Base-by-base conservation (phyloP, 37 sponge, comb jelly and placozoan genomes). In the Chondrosia reniformis region DNA sequence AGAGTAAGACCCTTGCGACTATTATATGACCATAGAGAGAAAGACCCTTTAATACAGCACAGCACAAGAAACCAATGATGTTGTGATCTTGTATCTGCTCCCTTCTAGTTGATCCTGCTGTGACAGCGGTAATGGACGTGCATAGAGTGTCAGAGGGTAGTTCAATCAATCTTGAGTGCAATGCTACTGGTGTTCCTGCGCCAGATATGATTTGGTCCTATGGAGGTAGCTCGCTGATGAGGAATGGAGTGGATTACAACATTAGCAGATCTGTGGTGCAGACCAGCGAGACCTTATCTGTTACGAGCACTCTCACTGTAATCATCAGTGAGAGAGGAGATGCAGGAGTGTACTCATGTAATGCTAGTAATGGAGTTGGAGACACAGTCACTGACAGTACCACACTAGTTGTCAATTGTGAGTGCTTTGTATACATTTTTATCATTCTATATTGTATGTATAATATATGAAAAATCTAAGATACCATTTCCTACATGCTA, bases 151-250 rank as follows among this genome's bases (percentile, higher is more conserved):
- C n/a, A n/a, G 83, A 78, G 46, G 34, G 52, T n/a, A 27, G 55
- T 9, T n/a, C 39, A 15, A 66, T 52, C 42, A 37, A n/a, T n/a
- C 44, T 87, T 19, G 43, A 37, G 15, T 87, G 88, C 42, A 46
- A 67, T 27, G 83, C 79, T 31, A 39, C 54, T 44, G 83, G 88
- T 49, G 42, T 74, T 34, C 88, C 88, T 28, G 63, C 74, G 22
- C 83, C 83, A 17, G 61, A 56, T 42, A 63, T 87, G 31, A 40
- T 52, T 22, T 87, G 86, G 88, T 76, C 41, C 72, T 38, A 42
- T 13, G 41, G 41, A 9, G 58, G 58, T 28, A 40, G 24, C 2
- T 4, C 1, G 8, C 22, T 34, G 10, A 25, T 10, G 15, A 25
- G n/a, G 13, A 39, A 69, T 24, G 72, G 72, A 17, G 32, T 34